These are phyloP conservation scores for Arctopsyche grandis DNA, from an alignment of 1,140 invertebrate genomes.

Conservation along the genomic window DNA sequence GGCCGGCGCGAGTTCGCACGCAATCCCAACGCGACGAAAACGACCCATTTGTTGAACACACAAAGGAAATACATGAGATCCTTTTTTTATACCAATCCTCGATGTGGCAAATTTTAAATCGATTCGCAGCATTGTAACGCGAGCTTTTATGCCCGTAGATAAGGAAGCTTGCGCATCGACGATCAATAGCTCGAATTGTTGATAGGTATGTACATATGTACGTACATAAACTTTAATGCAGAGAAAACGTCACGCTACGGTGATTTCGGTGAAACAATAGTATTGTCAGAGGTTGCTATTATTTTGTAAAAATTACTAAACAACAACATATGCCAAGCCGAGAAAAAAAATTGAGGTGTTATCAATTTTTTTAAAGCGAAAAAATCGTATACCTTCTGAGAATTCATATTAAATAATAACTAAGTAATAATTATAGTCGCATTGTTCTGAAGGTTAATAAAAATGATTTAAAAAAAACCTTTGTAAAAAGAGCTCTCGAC, in stretches of 20 bases:
- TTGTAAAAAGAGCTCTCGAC: neutral
- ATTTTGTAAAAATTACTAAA: neutral
- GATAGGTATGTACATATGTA: too few relatives aligned
- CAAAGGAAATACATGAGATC: too few relatives aligned
- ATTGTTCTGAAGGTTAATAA: neutral
- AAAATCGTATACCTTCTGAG: slow-evolving; percentile 1
- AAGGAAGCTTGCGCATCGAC: too few relatives aligned
- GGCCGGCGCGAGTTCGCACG: slow-evolving; percentile 1
- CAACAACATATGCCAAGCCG: neutral
- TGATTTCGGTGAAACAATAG: neutral
- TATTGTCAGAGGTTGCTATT: neutral
- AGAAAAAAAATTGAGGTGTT: neutral
- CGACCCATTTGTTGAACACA: slow-evolving; percentile 1
- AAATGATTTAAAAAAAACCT: too few relatives aligned
- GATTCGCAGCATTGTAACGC: too few relatives aligned
- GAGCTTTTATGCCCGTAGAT: too few relatives aligned
- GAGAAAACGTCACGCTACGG: neutral
- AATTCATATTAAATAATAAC: neutral
- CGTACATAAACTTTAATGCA: too few relatives aligned
- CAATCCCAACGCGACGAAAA: neutral
- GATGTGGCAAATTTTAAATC: too few relatives aligned
- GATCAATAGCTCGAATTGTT: too few relatives aligned
- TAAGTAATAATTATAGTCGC: slow-evolving; percentile 7
- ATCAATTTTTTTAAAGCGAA: neutral
- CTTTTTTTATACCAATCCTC: too few relatives aligned